phyloP scores from a whole-genome alignment of 2,797 vertebrate genomes.

The Pseudomugil gertrudae region DNA sequence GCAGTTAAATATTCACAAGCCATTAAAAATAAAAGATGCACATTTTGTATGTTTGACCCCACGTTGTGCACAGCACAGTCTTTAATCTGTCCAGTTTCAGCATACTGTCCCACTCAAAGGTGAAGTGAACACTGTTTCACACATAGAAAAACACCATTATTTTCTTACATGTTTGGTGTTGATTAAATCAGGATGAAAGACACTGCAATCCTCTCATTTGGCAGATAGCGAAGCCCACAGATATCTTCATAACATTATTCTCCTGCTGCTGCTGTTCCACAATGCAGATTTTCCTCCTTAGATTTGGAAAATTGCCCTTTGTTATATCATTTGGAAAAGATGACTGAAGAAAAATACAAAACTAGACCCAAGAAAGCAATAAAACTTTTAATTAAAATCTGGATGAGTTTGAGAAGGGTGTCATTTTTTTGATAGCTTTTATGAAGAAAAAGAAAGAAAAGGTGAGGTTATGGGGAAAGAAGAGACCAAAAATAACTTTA shows the following conservation, averaged over 20 bases:
- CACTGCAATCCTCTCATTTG: constrained; percentile 76
- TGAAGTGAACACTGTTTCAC: constrained; percentile 62
- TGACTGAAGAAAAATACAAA: constrained; percentile 63
- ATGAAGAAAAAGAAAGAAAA: constrained; percentile 37
- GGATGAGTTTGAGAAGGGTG: constrained; percentile 55
- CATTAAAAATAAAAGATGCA: constrained; percentile 83
- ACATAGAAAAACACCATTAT: constrained; percentile 74
- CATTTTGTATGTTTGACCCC: constrained; percentile 79
- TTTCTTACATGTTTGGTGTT: constrained; percentile 73
- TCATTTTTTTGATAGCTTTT: constrained; percentile 46
- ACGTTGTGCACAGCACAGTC: constrained; percentile 63
- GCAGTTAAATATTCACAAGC: constrained; percentile 82
- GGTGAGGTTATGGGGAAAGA: constrained; percentile 35
- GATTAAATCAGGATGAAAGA: constrained; percentile 78
- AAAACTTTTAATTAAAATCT: constrained; percentile 77
- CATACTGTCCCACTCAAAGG: constrained; percentile 69
- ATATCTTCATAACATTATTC: constrained; percentile 74
- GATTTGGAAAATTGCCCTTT: constrained; percentile 63
- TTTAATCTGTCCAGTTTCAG: constrained; percentile 68
- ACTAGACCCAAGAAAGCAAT: constrained; percentile 62
- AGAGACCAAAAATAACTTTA: not conserved
- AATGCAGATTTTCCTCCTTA: constrained; percentile 53
- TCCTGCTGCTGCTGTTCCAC: constrained; percentile 56
- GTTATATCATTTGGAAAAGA: constrained; percentile 72
- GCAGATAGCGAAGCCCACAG: constrained; percentile 61